Percentiles rank a stretch among this genome's conserved stretches.
Conservation (phyloP, 2,113 vertebrate species). For the Suricata suricatta region DNA sequence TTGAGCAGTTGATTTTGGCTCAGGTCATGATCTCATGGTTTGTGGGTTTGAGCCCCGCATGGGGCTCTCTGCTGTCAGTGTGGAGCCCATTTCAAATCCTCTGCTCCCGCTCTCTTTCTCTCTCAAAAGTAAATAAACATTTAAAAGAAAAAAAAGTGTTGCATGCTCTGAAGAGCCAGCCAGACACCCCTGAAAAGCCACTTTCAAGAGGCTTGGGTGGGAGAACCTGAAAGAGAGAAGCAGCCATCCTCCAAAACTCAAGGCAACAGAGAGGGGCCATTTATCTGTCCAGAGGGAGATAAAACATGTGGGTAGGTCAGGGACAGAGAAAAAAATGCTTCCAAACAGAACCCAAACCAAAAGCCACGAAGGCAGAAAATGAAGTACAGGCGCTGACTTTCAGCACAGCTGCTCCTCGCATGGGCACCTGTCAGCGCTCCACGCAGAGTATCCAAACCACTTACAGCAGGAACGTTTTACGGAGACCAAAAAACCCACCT, state of each 20-base stretch:
- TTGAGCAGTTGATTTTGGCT: no score
- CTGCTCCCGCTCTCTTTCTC: no score
- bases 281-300: no score
- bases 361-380: neutral
- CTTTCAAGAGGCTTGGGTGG: neutral
- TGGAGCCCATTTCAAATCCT: no score
- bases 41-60: no score
- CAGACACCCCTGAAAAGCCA: neutral
- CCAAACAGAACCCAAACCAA: neutral
- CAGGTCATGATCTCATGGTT: no score
- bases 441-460: neutral
- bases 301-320: neutral
- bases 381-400: neutral
- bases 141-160: no score
- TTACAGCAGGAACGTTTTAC: neutral
- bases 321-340: neutral
- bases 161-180: neutral
- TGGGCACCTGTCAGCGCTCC: neutral
- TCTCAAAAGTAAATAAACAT: no score
- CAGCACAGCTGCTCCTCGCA: neutral
- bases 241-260: neutral
- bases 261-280: neutral
- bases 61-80: no score
- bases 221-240: neutral
- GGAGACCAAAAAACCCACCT: neutral